A percentile compares a stretch with the other conserved stretches of the same genome.
These are phyloP conservation scores for Danaus chrysippus DNA, from an alignment of 2,888 invertebrate genomes.

Conservation along the genomic window DNA sequence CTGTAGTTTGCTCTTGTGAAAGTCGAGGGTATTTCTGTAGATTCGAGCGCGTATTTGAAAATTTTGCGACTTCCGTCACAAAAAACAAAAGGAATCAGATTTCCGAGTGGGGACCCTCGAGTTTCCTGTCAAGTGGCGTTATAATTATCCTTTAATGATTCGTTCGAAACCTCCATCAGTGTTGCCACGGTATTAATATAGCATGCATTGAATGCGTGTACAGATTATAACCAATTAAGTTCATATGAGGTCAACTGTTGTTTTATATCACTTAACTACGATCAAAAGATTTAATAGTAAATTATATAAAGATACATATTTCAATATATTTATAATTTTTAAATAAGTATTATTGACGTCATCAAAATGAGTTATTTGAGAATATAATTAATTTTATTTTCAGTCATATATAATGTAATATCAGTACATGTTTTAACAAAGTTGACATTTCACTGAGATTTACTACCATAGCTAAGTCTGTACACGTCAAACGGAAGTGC, in stretches of 20 bases:
- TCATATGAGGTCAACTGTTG: neutral
- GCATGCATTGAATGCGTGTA: conserved; percentile 53
- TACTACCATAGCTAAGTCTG: conserved; percentile 46
- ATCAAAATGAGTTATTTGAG: neutral
- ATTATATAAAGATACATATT: too few species aligned
- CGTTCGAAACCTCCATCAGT: conserved; percentile 65
- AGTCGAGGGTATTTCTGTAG: conserved; percentile 12
- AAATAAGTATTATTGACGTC: too few species aligned
- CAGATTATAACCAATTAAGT: neutral
- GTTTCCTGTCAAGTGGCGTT: conserved; percentile 66
- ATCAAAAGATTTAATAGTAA: too few species aligned
- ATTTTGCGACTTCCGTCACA: conserved; percentile 49
- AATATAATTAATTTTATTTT: neutral
- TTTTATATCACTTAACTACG: neutral
- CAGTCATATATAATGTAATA: neutral
- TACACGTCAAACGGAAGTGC: conserved; percentile 68
- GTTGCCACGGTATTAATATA: conserved; percentile 61
- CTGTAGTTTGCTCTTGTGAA: conserved; percentile 25
- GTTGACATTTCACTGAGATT: conserved; percentile 26
- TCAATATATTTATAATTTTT: too few species aligned
- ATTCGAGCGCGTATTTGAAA: conserved; percentile 47
- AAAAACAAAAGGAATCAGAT: conserved; percentile 66
- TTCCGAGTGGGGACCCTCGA: conserved; percentile 66
- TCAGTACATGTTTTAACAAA: conserved; percentile 17
- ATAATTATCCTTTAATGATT: conserved; percentile 76